phyloP scores from a whole-genome alignment of 2,888 invertebrate species.

The Rotaria sp. region DNA sequence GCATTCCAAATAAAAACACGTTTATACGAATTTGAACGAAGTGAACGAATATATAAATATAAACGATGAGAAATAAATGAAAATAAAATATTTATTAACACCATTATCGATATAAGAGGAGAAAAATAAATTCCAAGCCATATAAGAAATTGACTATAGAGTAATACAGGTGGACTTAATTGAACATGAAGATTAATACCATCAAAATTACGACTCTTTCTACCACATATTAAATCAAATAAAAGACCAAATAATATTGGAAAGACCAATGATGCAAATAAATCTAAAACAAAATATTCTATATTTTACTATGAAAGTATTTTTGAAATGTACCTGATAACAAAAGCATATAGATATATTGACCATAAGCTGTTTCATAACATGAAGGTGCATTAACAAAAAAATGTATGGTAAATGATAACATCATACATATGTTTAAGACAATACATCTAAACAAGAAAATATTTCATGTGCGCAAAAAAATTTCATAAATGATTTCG shows the following conservation, averaged over 20 bases:
- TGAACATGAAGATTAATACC: slow-evolving; percentile 22
- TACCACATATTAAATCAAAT: not conserved
- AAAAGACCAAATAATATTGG: not conserved
- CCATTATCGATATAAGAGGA: not conserved
- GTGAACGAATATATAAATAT: not conserved
- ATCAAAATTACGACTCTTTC: not conserved
- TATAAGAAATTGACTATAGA: slow-evolving; percentile 1
- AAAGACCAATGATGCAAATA: not conserved
- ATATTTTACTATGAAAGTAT: too few relatives aligned
- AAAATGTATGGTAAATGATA: not conserved
- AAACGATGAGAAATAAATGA: not conserved
- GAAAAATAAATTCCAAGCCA: slow-evolving; percentile 22
- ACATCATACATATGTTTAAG: not conserved
- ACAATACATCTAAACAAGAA: not conserved
- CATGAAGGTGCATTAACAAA: not conserved
- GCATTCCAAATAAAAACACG: slow-evolving; percentile 1
- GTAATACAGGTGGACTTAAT: not conserved
- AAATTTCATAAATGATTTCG: too few relatives aligned
- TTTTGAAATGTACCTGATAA: not conserved
- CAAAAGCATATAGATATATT: not conserved
- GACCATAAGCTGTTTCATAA: not conserved
- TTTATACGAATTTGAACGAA: not conserved
- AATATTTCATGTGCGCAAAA: not conserved
- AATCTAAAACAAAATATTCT: not conserved
- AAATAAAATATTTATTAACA: not conserved